These are phyloP conservation scores for Acronicta aceris DNA, from an alignment of 2,888 invertebrate genomes.

Conservation along the genomic window DNA sequence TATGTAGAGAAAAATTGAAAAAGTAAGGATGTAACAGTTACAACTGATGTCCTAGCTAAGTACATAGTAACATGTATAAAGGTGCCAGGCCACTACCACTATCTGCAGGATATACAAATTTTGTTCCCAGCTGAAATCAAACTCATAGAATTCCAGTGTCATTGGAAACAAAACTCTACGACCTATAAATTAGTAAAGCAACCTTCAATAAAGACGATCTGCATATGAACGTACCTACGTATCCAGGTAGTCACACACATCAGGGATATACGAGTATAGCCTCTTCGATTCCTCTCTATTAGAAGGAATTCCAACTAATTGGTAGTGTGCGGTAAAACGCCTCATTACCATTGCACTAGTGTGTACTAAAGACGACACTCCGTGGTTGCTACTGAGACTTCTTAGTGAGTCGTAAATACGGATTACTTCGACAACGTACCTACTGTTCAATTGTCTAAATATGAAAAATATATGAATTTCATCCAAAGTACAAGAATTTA, in stretches of 20 bases:
- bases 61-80: no score
- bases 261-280: neutral
- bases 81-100: no score
- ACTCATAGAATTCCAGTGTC: neutral
- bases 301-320: conserved; percentile 52
- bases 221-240: neutral
- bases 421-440: neutral
- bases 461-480: no score
- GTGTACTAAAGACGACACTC: neutral
- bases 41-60: no score
- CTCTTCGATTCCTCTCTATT: conserved; percentile 12
- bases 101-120: no score
- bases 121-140: no score
- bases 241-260: neutral
- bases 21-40: no score
- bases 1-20: no score
- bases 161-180: conserved; percentile 3
- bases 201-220: neutral
- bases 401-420: neutral
- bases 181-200: conserved; percentile 6
- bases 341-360: conserved; percentile 24
- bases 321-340: conserved; percentile 35
- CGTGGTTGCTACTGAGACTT: neutral
- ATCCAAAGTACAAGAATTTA: no score
- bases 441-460: no score